Evolutionary conservation across 2,113 vertebrate species (phyloP), one percentile per base, ranked within the genome.

Genomic region (Puma concolor): DNA sequence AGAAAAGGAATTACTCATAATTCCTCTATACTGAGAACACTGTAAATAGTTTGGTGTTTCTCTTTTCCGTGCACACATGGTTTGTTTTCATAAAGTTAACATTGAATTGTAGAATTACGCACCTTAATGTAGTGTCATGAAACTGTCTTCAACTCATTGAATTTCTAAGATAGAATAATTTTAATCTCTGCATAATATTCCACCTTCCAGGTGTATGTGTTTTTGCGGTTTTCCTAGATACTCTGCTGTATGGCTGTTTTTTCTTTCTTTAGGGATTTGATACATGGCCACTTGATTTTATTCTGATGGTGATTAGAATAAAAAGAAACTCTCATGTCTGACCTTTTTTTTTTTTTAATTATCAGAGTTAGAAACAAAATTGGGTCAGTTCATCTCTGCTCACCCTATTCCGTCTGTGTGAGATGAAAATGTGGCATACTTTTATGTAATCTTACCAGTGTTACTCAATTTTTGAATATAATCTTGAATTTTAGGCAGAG

Each of bases 71-170:
- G 9, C 29, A 60, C 4, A 2, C 48, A 1, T n/a, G 33, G 50
- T 31, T 91, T 74, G 50, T 95, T 94, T 79, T 76, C 44, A 50
- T 63, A 25, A 95, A 83, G 54, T 89, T 48, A 64, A 15, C 25
- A 38, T 33, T 63, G 84, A 57, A 38, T 64, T 44, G 16, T n/a
- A 4, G 66, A 91, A 15, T 25, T 74, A 25, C 52, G 38, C 27
- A 77, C 29, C n/a, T 83, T 77, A 36, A 36, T 63, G 5, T 76
- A 83, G 36, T 19, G 67, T 36, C 50, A n/a, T 41, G 23, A 82
- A n/a, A 29, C 48, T 74, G 23, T 86, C 25, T 64, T 86, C 52
- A 36, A 76, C 5, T 44, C 4, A 0, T 44, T 63, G 31, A 69
- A 67, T 52, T 31, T 31, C 85, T 19, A 19, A 44, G 87, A 67